Conservation (phyloP, 2,113 vertebrate genomes). For the Thamnaconus septentrionalis region DNA sequence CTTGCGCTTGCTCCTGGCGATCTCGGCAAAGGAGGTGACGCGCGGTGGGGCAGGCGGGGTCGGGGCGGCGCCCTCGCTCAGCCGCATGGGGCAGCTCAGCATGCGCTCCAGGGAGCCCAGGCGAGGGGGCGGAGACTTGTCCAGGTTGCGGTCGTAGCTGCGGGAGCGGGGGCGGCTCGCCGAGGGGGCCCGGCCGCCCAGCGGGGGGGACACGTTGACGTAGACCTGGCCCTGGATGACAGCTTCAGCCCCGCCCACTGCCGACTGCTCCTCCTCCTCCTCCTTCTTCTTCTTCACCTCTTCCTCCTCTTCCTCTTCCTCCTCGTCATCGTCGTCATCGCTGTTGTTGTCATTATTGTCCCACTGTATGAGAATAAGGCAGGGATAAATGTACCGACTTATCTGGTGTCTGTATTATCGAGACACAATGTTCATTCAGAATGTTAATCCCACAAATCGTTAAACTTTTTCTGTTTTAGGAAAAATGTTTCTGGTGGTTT, state of each 20-base stretch:
- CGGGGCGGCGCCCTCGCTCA: constrained; percentile 81
- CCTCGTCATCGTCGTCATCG: constrained; percentile 22
- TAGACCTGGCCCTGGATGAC: constrained; percentile 89
- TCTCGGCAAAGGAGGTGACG: constrained; percentile 94
- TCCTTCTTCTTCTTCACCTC: constrained; percentile 21
- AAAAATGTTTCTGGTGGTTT: no score
- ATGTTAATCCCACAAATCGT: no score
- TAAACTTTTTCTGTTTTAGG: no score
- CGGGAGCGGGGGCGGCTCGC: constrained; percentile 82
- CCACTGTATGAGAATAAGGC: constrained; percentile 27
- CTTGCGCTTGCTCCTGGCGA: constrained; percentile 87
- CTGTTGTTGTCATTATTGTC: constrained; percentile 30
- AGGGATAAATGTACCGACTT: background rate
- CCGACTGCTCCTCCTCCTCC: constrained; percentile 15
- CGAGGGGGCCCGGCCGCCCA: constrained; percentile 23
- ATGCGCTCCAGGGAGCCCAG: constrained; percentile 91
- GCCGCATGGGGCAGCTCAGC: constrained; percentile 92
- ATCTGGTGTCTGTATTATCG: no score
- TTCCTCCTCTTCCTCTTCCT: background rate
- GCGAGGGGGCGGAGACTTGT: constrained; percentile 79
- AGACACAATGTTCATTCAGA: no score
- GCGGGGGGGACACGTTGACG: constrained; percentile 86
- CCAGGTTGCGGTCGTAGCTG: constrained; percentile 94
- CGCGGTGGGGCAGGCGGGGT: constrained; percentile 72
- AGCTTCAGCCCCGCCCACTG: background rate